Evolutionary conservation across 2,113 vertebrate species (phyloP).

Genomic region (Pogonocichla stellata): DNA sequence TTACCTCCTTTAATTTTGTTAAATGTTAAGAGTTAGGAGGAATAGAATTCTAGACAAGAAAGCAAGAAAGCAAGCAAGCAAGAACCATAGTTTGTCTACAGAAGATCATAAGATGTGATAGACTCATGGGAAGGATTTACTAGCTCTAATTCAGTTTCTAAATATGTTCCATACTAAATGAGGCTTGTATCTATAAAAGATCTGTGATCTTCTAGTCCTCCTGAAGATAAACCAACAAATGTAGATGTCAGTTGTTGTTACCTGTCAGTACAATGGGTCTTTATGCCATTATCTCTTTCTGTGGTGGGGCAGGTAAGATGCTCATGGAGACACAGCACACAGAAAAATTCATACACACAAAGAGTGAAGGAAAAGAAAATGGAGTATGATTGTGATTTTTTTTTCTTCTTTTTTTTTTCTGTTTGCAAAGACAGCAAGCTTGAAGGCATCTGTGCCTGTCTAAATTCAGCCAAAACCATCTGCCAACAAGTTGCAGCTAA

Average conservation of each 20-base stretch:
- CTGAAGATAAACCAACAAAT: not conserved
- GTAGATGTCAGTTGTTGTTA: not conserved
- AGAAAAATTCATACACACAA: not conserved
- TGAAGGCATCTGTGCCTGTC: conserved; percentile 21
- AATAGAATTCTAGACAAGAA: not conserved
- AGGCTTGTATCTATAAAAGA: not conserved
- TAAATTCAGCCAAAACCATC: conserved; percentile 61
- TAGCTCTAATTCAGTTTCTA: not conserved
- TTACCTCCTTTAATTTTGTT: not conserved
- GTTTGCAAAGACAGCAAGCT: conserved; percentile 12
- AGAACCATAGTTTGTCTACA: not conserved
- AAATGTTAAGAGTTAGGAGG: not conserved
- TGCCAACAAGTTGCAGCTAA: conserved; percentile 28
- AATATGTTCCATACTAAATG: not conserved
- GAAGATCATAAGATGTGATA: not conserved
- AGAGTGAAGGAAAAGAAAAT: not conserved
- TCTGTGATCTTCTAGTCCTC: not conserved
- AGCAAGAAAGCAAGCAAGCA: not conserved
- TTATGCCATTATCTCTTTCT: not conserved
- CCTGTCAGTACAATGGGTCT: not conserved
- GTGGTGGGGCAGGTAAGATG: not conserved
- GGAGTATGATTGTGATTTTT: not conserved
- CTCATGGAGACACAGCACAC: not conserved
- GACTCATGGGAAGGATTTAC: not conserved
- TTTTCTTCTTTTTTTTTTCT: not conserved